These are phyloP conservation scores for Antheraea pernyi DNA, from an alignment of 1,140 invertebrate genomes.

Conservation along the genomic window DNA sequence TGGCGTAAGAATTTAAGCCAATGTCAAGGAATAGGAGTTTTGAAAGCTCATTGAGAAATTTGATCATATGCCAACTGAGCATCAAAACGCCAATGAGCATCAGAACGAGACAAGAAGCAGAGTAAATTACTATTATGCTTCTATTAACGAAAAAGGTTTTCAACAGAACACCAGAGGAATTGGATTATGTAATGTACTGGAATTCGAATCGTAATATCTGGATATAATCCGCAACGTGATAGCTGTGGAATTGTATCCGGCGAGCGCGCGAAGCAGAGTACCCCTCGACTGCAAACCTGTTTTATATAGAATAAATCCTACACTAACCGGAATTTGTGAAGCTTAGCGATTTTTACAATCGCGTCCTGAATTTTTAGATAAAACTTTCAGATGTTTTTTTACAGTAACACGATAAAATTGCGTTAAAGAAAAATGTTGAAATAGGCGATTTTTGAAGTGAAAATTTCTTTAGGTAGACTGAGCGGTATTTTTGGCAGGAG, in stretches of 20 bases:
- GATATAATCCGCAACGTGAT: not conserved
- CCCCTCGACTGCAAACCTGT: not conserved
- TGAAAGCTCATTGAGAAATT: no score
- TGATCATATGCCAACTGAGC: no score
- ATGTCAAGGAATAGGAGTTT: no score
- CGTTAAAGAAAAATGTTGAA: no score
- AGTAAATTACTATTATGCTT: not conserved
- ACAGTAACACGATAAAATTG: no score
- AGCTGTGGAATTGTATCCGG: not conserved
- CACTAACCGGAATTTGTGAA: not conserved
- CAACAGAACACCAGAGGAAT: not conserved
- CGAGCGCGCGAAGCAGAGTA: not conserved
- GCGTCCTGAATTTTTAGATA: not conserved
- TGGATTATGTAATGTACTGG: not conserved
- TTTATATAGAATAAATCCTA: not conserved
- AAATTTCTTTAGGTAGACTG: no score
- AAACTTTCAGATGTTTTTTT: not conserved
- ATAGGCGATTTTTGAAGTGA: no score
- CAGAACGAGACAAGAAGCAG: no score
- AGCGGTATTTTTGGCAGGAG: no score
- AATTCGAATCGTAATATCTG: not conserved
- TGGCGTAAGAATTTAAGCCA: no score
- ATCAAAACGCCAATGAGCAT: no score
- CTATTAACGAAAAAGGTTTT: not conserved
- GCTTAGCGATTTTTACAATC: not conserved